phyloP scores from a whole-genome alignment of 2,797 vertebrate species.

The Phalloptychus januarius region DNA sequence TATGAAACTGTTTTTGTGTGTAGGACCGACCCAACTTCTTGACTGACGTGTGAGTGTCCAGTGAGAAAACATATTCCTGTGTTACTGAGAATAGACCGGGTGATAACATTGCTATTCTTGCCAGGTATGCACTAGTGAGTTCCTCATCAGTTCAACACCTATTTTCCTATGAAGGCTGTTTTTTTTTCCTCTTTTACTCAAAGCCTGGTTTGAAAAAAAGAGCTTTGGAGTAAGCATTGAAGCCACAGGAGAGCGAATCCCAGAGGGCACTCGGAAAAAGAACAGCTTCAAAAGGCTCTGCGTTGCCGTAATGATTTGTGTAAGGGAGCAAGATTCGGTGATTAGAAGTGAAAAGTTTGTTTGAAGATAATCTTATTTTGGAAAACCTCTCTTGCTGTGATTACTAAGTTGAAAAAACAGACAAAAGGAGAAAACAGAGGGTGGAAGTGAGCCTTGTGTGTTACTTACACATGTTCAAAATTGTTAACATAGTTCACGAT shows the following conservation, averaged over 20 bases:
- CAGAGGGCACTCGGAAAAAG: slow-evolving; percentile 75
- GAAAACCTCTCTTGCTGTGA: slow-evolving; percentile 81
- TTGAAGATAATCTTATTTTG: slow-evolving; percentile 87
- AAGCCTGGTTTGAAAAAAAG: slow-evolving; percentile 81
- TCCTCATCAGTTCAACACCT: slow-evolving; percentile 81
- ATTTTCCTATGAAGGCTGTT: slow-evolving; percentile 77
- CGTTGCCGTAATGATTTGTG: slow-evolving; percentile 76
- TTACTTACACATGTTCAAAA: slow-evolving; percentile 73
- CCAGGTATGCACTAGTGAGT: slow-evolving; percentile 81
- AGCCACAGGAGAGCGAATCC: slow-evolving; percentile 79
- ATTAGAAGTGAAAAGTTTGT: slow-evolving; percentile 88
- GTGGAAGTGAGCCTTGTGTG: slow-evolving; percentile 68
- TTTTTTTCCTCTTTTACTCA: slow-evolving; percentile 63
- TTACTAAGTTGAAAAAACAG: slow-evolving; percentile 71
- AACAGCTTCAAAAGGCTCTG: slow-evolving; percentile 81
- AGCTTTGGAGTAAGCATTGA: slow-evolving; percentile 84
- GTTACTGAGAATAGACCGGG: slow-evolving; percentile 65
- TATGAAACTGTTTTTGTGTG: slow-evolving; percentile 24
- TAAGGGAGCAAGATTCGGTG: slow-evolving; percentile 77
- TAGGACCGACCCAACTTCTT: slow-evolving; percentile 58
- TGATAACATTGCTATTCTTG: slow-evolving; percentile 79
- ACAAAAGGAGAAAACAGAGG: slow-evolving; percentile 67
- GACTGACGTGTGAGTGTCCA: slow-evolving; percentile 70
- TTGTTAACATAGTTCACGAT: slow-evolving; percentile 45
- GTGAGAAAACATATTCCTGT: slow-evolving; percentile 70